Conservation (phyloP, 2,113 vertebrate genomes). For the Orthochromis malagaraziensis region DNA sequence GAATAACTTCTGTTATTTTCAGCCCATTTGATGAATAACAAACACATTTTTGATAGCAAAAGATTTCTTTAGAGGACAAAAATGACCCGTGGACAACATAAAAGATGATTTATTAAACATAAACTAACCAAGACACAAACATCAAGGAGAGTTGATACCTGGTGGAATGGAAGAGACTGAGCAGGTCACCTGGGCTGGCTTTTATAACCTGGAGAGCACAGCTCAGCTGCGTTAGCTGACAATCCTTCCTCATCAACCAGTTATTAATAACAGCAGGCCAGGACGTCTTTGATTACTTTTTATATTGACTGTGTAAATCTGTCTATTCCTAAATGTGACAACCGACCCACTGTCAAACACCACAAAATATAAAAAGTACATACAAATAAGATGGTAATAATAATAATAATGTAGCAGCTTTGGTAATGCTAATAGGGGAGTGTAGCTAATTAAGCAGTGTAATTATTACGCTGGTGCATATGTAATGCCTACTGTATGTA, state of each 20-base stretch:
- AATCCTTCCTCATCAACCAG: not conserved
- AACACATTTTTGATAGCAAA: no score
- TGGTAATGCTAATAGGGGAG: not conserved
- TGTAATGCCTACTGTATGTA: not conserved
- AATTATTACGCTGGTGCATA: not conserved
- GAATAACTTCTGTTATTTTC: no score
- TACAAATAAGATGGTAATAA: not conserved
- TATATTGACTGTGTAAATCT: not conserved
- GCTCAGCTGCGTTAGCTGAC: accelerated
- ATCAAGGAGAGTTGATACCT: not conserved
- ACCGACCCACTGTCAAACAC: not conserved
- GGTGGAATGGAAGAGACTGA: not conserved
- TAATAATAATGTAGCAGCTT: not conserved
- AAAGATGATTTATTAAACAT: not conserved
- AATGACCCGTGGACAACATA: no score
- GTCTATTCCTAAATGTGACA: not conserved
- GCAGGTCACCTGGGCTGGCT: not conserved
- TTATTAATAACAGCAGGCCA: not conserved
- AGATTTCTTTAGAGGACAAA: no score
- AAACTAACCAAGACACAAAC: not conserved
- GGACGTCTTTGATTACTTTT: not conserved
- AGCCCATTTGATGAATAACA: no score
- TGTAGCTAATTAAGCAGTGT: not conserved
- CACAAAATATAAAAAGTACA: not conserved
- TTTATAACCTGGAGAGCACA: not conserved